Conservation (phyloP, 2,888 invertebrate genomes). For the Neoaliturus tenellus region DNA sequence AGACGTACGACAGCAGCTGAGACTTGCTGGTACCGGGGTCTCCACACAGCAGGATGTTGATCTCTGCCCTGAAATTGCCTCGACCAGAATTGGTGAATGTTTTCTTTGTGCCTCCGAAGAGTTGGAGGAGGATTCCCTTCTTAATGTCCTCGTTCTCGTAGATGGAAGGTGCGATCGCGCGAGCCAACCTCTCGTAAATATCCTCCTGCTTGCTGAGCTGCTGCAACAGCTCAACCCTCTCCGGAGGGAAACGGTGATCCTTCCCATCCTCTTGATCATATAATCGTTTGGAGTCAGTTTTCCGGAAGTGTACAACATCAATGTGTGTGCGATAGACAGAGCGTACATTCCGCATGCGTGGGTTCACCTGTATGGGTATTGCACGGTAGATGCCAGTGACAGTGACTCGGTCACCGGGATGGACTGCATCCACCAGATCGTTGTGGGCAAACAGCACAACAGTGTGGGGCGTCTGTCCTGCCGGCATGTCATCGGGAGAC, state of each 20-base stretch:
- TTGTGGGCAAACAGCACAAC: constrained; percentile 95
- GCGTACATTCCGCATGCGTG: constrained; percentile 88
- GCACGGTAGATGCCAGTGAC: constrained; percentile 99
- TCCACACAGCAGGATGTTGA: constrained; percentile 97
- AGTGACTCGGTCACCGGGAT: constrained; percentile 96
- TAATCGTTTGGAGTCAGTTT: constrained; percentile 89
- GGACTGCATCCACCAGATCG: constrained; percentile 96
- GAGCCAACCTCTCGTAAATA: constrained; percentile 94
- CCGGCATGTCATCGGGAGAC: constrained; percentile 99
- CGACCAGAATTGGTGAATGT: constrained; percentile 88
- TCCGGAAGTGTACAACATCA: constrained; percentile 97
- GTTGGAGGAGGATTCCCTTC: constrained; percentile 95
- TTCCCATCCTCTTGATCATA: constrained; percentile 91
- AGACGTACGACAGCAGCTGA: constrained; percentile 95
- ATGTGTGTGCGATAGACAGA: constrained; percentile 97
- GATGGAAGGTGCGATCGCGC: constrained; percentile 97
- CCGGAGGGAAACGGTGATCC: constrained; percentile 82
- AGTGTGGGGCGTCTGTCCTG: constrained; percentile 99
- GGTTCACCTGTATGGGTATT: constrained; percentile 89
- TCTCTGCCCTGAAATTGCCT: constrained; percentile 93
- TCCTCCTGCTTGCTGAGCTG: constrained; percentile 89
- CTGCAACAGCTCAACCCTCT: constrained; percentile 89
- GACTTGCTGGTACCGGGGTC: constrained; percentile 99
- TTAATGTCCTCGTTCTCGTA: constrained; percentile 99
- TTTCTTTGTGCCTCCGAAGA: constrained; percentile 98